phyloP scores from a whole-genome alignment of 2,113 vertebrate genomes.

The Todiramphus chloris region DNA sequence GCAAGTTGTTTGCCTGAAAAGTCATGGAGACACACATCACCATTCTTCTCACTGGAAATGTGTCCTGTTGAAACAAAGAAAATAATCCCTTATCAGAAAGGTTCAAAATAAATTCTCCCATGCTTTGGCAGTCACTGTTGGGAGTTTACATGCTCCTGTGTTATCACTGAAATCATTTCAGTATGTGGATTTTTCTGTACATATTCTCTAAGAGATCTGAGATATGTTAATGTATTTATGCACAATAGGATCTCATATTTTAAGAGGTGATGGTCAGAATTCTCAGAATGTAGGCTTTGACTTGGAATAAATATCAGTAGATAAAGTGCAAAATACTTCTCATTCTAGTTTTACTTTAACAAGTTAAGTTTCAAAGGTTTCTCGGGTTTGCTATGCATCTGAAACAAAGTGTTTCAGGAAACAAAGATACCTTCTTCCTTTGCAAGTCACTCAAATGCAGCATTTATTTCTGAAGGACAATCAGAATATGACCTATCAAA shows the following conservation, averaged over 20 bases:
- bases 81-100: not conserved
- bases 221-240: not conserved
- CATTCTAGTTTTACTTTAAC: not conserved
- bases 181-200: not conserved
- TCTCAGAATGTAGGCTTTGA: not conserved
- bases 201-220: not conserved
- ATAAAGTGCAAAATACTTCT: not conserved
- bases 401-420: not conserved
- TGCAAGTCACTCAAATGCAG: not conserved
- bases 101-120: not conserved
- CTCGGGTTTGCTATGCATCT: not conserved
- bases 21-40: conserved; percentile 76
- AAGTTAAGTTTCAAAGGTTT: not conserved
- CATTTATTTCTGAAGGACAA: not conserved
- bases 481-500: not conserved
- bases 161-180: not conserved
- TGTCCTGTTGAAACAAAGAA: conserved; percentile 69
- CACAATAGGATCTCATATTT: not conserved
- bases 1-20: conserved; percentile 72
- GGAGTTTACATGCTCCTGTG: not conserved
- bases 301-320: not conserved
- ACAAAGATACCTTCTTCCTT: not conserved
- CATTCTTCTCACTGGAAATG: conserved; percentile 74
- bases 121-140: not conserved
- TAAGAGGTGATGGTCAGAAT: not conserved